Conservation (phyloP, 2,888 invertebrate species). For the Chironomus riparius region DNA sequence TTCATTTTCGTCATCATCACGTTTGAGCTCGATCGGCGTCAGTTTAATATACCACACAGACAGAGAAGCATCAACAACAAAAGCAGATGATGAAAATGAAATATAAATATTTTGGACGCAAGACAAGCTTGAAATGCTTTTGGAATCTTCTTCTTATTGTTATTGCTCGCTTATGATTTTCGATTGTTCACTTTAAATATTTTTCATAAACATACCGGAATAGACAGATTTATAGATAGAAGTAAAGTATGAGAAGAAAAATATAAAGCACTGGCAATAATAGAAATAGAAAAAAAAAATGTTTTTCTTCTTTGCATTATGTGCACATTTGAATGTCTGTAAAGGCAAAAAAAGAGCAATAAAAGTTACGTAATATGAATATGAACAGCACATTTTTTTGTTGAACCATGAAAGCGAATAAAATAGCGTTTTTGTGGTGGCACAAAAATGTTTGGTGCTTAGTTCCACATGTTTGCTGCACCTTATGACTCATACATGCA, state of each 20-base stretch:
- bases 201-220: neutral
- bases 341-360: neutral
- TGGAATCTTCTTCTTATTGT: neutral
- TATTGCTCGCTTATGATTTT: neutral
- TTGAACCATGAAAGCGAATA: neutral
- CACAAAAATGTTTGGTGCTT: neutral
- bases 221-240: neutral
- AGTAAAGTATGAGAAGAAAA: neutral
- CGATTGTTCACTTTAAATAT: neutral
- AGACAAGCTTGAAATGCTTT: neutral
- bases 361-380: neutral
- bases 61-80: too few relatives aligned
- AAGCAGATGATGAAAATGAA: neutral
- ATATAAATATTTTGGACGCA: neutral
- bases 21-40: neutral
- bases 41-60: neutral
- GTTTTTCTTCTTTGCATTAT: neutral
- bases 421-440: neutral
- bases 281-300: neutral
- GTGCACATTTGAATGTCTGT: constrained; percentile 1
- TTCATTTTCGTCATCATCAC: neutral
- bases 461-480: constrained; percentile 7
- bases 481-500: neutral
- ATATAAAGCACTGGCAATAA: neutral
- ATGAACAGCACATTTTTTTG: neutral